Evolutionary conservation across 2,888 invertebrate species (phyloP), one percentile per base, ranked within the genome.

Genomic region (Lepidonotus clava): DNA sequence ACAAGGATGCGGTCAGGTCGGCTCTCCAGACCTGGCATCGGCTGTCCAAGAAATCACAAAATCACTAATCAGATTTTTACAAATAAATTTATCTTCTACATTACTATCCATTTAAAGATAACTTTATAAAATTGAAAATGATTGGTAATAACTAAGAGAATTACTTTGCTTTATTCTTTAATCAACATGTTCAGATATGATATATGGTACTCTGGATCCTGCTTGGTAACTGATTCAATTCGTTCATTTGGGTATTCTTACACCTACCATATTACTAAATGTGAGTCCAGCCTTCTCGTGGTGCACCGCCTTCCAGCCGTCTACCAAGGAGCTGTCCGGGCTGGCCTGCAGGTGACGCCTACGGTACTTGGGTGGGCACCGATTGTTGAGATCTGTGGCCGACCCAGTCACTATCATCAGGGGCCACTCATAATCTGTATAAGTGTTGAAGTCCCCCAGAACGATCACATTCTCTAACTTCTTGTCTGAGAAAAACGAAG

Each of bases 211-310:
- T n/a, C n/a, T n/a, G n/a, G n/a, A n/a, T n/a, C n/a, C n/a, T n/a
- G n/a, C n/a, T n/a, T n/a, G n/a, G n/a, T n/a, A n/a, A n/a, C n/a
- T n/a, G n/a, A n/a, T n/a, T n/a, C n/a, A n/a, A n/a, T n/a, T n/a
- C n/a, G n/a, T n/a, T n/a, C n/a, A n/a, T n/a, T n/a, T n/a, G n/a
- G n/a, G n/a, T n/a, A n/a, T 80, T 14, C 41, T 40, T 40, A 40
- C 11, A 66, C 88, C 80, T 89, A 92, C 93, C 92, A 92, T 93
- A 86, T 92, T 93, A 86, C 93, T 93, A 86, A 93, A 93, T 4
- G 92, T 92, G 8, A 91, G 71, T 40, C 92, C 92, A 18, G 32
- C 2, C 6, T 76, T 24, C 1, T 86, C n/a, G 0, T 53, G 21
- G 34, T 86, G 8, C 14, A 51, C 28, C 4, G 41, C 18, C 86